Evolutionary conservation across 2,113 vertebrate genomes (phyloP).

Genomic region (Herpailurus yagouaroundi): DNA sequence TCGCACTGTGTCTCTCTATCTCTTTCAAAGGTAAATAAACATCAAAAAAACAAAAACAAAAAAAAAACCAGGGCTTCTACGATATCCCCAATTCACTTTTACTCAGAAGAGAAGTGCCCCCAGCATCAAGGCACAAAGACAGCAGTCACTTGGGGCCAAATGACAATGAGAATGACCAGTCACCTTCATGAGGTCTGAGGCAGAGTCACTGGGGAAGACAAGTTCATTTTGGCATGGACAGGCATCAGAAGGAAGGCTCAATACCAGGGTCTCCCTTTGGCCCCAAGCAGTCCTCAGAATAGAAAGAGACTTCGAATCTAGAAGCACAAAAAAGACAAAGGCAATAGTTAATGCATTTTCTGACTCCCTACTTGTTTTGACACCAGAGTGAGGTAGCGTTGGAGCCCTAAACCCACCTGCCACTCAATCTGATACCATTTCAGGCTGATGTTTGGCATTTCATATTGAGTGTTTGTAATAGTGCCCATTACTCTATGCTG

Average conservation of each 20-base stretch:
- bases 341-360: not conserved
- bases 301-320: not conserved
- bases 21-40: no score
- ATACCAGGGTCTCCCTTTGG: not conserved
- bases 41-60: not conserved
- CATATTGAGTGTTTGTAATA: not conserved
- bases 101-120: conserved; percentile 67
- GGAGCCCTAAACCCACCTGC: not conserved
- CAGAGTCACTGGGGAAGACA: conserved; percentile 52
- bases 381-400: not conserved
- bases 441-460: not conserved
- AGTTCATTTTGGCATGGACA: conserved; percentile 54
- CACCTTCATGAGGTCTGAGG: conserved; percentile 52
- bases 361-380: not conserved
- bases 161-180: not conserved
- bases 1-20: no score
- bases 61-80: not conserved
- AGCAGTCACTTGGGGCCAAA: conserved; percentile 68
- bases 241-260: conserved; percentile 53
- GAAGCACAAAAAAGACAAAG: not conserved
- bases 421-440: not conserved
- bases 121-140: conserved; percentile 85
- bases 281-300: conserved; percentile 72
- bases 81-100: not conserved
- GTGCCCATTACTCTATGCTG: not conserved